Conservation (phyloP, 1,140 invertebrate species). For the Scaptomyza graminum region DNA sequence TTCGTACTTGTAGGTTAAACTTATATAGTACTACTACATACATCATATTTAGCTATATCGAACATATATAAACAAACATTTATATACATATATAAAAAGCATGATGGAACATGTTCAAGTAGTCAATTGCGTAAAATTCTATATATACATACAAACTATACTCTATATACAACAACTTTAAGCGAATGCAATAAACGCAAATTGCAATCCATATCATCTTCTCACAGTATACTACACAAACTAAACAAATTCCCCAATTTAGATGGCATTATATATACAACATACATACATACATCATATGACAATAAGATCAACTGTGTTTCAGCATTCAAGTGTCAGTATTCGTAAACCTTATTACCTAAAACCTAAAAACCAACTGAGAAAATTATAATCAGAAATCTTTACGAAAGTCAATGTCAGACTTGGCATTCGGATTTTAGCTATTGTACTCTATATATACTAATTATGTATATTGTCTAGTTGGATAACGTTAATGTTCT, state of each 20-base stretch:
- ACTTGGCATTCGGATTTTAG: conserved; percentile 51
- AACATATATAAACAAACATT: conserved; percentile 39
- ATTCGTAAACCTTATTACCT: conserved; percentile 82
- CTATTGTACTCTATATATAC: conserved; percentile 49
- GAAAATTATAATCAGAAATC: conserved; percentile 52
- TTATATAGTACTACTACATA: conserved; percentile 45
- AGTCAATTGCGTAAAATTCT: conserved; percentile 71
- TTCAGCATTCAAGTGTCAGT: conserved; percentile 81
- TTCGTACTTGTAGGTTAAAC: conserved; percentile 57
- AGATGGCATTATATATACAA: conserved; percentile 57
- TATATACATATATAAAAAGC: conserved; percentile 50
- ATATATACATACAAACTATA: conserved; percentile 39
- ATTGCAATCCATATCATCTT: conserved; percentile 66
- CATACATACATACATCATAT: conserved; percentile 72
- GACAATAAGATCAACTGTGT: conserved; percentile 83
- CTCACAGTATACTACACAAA: conserved; percentile 38
- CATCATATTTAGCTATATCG: conserved; percentile 38
- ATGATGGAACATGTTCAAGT: conserved; percentile 75
- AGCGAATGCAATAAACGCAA: conserved; percentile 48
- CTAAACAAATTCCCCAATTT: conserved; percentile 31
- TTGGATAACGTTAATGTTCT: conserved; percentile 68
- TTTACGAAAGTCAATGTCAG: conserved; percentile 39
- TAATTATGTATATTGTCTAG: conserved; percentile 48
- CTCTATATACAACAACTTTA: conserved; percentile 45
- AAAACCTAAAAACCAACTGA: conserved; percentile 45